These are phyloP conservation scores for Chlorops oryzae DNA, from an alignment of 1,140 invertebrate species.

Conservation along the genomic window DNA sequence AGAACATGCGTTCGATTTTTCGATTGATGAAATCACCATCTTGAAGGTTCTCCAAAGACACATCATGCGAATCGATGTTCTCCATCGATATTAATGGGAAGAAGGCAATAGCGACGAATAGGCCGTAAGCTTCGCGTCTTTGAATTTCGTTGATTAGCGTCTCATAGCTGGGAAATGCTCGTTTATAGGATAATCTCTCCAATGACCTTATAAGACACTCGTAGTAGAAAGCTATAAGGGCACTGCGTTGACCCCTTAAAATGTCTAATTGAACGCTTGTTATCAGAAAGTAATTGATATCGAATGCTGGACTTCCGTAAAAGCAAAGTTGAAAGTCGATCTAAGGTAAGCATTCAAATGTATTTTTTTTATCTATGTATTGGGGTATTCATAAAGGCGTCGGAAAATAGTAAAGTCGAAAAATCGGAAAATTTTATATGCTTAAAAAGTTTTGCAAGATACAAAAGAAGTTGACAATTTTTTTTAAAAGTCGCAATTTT, in stretches of 20 bases:
- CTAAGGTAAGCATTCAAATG: too few species aligned
- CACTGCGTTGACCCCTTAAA: slow-evolving; percentile 29
- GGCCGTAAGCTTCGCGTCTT: slow-evolving; percentile 37
- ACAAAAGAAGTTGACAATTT: too few species aligned
- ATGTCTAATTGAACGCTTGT: slow-evolving; percentile 40
- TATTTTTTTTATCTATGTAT: too few species aligned
- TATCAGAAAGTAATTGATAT: slow-evolving; percentile 44
- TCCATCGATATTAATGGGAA: slow-evolving; percentile 43
- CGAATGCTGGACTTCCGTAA: slow-evolving; percentile 40
- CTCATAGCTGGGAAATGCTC: slow-evolving; percentile 39
- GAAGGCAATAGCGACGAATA: slow-evolving; percentile 40
- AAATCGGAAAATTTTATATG: neutral
- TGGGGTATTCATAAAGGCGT: too few species aligned
- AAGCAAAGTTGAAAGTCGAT: slow-evolving; percentile 43
- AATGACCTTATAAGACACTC: slow-evolving; percentile 37
- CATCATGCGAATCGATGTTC: slow-evolving; percentile 37
- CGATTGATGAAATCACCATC: slow-evolving; percentile 34
- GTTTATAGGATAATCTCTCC: slow-evolving; percentile 36
- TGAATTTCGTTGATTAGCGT: slow-evolving; percentile 34
- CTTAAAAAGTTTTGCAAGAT: neutral
- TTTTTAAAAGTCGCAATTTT: too few species aligned
- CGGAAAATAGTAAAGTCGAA: too few species aligned
- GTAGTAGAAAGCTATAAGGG: slow-evolving; percentile 40
- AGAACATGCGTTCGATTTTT: slow-evolving; percentile 41
- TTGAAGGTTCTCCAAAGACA: slow-evolving; percentile 38